Evolutionary conservation across 2,888 invertebrate species (phyloP), one percentile per base, ranked within the genome.

Genomic region (Lasioglossum morio): DNA sequence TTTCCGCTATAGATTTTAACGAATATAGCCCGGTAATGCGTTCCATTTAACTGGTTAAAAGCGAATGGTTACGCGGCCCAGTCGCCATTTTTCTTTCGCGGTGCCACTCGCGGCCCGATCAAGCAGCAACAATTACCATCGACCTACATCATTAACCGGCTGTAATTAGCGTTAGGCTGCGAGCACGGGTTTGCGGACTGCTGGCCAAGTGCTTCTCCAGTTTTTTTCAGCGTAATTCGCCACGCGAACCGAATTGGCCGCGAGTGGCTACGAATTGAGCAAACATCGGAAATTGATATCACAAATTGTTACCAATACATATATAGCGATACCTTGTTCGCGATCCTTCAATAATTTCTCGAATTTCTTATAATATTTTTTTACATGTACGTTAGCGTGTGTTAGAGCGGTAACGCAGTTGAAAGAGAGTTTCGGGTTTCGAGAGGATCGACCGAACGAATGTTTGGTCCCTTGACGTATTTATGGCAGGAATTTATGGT

Each of bases 111-210:
- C 70, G 70, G 43, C 12, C 73, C 48, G 78, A 84, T 84, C 83
- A 48, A 53, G 69, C 77, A 60, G 69, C 74, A 83, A 83, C 82
- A 82, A 84, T 84, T 82, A 78, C 77, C 77, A 63, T 83, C 84
- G 84, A 84, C 84, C 84, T 82, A 82, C 77, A 84, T 84, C 83
- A 53, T 84, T 82, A 74, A 30, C 63, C 37, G n/a, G 40, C 16
- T 70, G 48, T 70, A 78, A 83, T 84, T 78, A 83, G 74, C 84
- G 53, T 77, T 83, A 48, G 23, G 19, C 23, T 40, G 14, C 48
- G 53, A 23, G 60, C 76, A 46, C 66, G 81, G 69, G 46, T 30
- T 34, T 40, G 60, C 34, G 74, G 48, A 74, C 60, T 60, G 69
- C 48, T 43, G 63, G 69, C 48, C 40, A 43, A 84, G 60, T 43